These are phyloP conservation scores for Callithrix jacchus DNA, from an alignment of 2,113 vertebrate species.

Conservation along the genomic window DNA sequence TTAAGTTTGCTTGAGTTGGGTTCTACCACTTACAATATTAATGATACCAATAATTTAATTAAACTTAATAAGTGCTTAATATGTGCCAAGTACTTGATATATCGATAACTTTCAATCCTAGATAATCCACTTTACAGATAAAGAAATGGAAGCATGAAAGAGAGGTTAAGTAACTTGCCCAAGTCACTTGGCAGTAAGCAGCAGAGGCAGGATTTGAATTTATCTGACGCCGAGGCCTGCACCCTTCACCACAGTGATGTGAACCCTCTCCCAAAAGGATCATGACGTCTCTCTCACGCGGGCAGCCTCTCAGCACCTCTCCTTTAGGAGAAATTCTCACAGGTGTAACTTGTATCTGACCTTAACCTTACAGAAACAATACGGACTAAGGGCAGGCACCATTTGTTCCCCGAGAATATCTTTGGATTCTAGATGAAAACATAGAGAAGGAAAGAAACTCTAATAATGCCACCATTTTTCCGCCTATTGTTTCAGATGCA, in stretches of 20 bases:
- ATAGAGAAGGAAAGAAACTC: not conserved
- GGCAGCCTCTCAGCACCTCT: not conserved
- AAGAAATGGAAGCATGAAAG: not conserved
- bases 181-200: not conserved
- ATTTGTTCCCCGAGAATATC: not conserved
- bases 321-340: not conserved
- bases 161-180: not conserved
- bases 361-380: not conserved
- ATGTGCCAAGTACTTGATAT: not conserved
- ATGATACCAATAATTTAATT: not conserved
- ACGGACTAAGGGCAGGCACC: not conserved
- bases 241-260: not conserved
- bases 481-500: not conserved
- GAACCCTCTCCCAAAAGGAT: not conserved
- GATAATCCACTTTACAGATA: not conserved
- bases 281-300: accelerated
- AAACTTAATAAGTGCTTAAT: not conserved
- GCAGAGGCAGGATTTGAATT: not conserved
- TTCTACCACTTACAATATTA: not conserved
- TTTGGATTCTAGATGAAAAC: not conserved
- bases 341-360: not conserved
- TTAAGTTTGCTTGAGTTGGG: not conserved
- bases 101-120: not conserved
- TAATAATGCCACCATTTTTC: not conserved
- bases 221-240: not conserved